These are phyloP conservation scores for Microchrysa polita DNA, from an alignment of 2,888 invertebrate genomes.

Conservation along the genomic window DNA sequence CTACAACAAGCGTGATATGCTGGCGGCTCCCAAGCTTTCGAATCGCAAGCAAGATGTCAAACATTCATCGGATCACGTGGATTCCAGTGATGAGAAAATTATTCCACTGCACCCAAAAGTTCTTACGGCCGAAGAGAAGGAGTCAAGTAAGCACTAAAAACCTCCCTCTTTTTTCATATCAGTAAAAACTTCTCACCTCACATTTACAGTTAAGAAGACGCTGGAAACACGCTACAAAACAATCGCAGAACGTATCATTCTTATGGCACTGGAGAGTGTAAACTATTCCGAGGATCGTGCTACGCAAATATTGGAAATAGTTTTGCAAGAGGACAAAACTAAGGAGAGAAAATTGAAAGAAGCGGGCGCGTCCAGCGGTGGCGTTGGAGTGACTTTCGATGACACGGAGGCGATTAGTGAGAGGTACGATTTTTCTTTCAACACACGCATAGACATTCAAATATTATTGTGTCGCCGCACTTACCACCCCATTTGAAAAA, in stretches of 20 bases:
- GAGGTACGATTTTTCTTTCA: slow-evolving; percentile 41
- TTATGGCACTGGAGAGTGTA: slow-evolving; percentile 88
- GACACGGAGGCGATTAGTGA: slow-evolving; percentile 40
- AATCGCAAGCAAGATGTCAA: slow-evolving; percentile 62
- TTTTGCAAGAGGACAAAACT: slow-evolving; percentile 72
- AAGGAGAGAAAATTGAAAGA: slow-evolving; percentile 55
- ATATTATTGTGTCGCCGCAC: not conserved
- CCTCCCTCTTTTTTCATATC: too few species aligned
- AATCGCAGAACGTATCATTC: slow-evolving; percentile 82
- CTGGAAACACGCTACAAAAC: slow-evolving; percentile 78
- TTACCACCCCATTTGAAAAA: not conserved
- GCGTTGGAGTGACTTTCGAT: slow-evolving; percentile 24
- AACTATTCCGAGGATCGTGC: slow-evolving; percentile 86
- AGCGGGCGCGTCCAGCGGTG: slow-evolving; percentile 47
- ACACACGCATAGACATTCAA: slow-evolving; percentile 7
- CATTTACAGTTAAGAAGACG: slow-evolving; percentile 71
- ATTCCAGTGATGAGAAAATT: slow-evolving; percentile 51
- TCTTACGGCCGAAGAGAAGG: slow-evolving; percentile 76
- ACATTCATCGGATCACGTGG: slow-evolving; percentile 54
- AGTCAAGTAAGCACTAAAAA: slow-evolving; percentile 67
- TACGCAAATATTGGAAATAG: slow-evolving; percentile 79
- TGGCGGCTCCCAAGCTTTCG: slow-evolving; percentile 67
- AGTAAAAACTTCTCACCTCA: too few species aligned
- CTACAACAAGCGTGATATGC: slow-evolving; percentile 80
- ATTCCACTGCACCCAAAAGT: slow-evolving; percentile 69